Evolutionary conservation across 2,797 vertebrate genomes (phyloP).

Genomic region (Eulemur coronatus): DNA sequence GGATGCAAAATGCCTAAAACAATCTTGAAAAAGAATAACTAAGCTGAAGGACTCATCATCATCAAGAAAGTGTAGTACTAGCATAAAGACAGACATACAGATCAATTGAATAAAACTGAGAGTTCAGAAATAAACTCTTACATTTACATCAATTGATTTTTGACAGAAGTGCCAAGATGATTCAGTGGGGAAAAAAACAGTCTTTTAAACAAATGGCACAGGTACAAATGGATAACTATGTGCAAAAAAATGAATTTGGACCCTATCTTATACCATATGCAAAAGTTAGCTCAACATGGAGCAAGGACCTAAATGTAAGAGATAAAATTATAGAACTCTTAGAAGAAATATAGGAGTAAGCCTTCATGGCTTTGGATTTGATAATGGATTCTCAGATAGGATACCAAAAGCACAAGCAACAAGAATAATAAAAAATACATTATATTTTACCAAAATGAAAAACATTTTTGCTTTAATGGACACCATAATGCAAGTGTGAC

Average conservation of each 20-base stretch:
- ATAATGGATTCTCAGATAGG: neutral
- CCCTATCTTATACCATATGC: neutral
- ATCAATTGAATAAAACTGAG: neutral
- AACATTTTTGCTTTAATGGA: neutral
- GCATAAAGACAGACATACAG: neutral
- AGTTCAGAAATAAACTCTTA: neutral
- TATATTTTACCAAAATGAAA: neutral
- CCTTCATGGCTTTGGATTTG: neutral
- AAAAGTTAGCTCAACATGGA: neutral
- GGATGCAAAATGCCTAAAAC: neutral
- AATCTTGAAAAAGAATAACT: neutral
- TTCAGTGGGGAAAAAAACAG: neutral
- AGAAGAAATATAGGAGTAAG: neutral
- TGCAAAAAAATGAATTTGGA: neutral
- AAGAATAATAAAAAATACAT: neutral
- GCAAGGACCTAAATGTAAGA: neutral
- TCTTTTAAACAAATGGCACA: neutral
- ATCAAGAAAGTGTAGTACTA: neutral
- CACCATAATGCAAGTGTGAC: neutral
- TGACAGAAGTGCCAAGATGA: neutral
- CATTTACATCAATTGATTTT: neutral
- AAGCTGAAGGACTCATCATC: neutral
- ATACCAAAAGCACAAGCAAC: neutral
- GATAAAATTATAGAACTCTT: neutral
- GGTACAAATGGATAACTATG: neutral